Evolutionary conservation across 2,113 vertebrate species (phyloP), one percentile per base, ranked within the genome.

Genomic region (Protobothrops flavoviridis): DNA sequence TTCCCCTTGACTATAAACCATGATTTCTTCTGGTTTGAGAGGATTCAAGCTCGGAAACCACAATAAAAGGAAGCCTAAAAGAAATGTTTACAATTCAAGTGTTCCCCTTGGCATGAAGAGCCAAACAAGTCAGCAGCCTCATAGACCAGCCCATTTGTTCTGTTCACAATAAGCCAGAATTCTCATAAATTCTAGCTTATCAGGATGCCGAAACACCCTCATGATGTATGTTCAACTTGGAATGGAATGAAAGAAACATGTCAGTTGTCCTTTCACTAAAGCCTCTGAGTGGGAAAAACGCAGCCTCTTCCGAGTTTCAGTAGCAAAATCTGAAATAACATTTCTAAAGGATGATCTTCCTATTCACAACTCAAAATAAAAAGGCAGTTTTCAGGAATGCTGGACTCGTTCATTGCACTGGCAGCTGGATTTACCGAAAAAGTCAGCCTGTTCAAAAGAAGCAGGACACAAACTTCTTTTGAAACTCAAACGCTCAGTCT

Each of bases 241-340:
- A 33, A 26, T 21, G 12, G 90, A 91, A n/a, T 0, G 23, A 91
- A 59, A 3, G 26, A 81, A 45, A 0, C 0, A 85, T n/a, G 39
- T 8, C 0, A 61, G n/a, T 56, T 59, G 0, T 3, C 48, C 2
- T 26, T 90, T 29, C 26, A 3, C 21, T 29, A 45, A 57, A 91
- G 74, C 90, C 43, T 45, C 17, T 20, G 52, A 7, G 52, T 56
- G 33, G n/a, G 50, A 26, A 85, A 91, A 88, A 50, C 3, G 43
- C 12, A 20, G 24, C 29, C 8, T 43, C 39, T 43, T 23, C 21
- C 8, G 26, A 88, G 9, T 56, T 74, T 88, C 24, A 45, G n/a
- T 20, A 2, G 48, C 20, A 26, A 91, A 59, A 59, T 91, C 39
- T 11, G 55, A 91, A 91, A 26, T 29, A 50, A 59, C 10, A n/a